Conservation (phyloP, 2,797 vertebrate genomes). For the Sebastes miniatus region DNA sequence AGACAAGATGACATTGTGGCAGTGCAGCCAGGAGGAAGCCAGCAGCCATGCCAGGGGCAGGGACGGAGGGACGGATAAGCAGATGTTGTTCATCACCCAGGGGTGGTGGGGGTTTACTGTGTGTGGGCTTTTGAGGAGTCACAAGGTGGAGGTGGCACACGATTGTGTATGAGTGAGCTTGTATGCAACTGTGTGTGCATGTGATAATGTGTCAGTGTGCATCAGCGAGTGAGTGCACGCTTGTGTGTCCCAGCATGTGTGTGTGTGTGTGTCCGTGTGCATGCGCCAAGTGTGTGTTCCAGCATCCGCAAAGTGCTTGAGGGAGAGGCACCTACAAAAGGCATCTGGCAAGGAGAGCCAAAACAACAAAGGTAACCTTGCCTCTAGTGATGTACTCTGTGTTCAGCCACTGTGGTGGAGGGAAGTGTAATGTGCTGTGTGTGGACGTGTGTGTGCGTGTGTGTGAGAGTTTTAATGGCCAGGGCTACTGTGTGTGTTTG, state of each 20-base stretch:
- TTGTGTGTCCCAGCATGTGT: neutral
- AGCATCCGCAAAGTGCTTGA: slow-evolving; percentile 59
- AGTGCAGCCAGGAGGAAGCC: slow-evolving; percentile 81
- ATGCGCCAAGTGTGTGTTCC: slow-evolving; percentile 27
- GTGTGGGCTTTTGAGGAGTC: slow-evolving; percentile 58
- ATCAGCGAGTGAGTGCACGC: slow-evolving; percentile 8
- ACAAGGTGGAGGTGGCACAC: slow-evolving; percentile 38
- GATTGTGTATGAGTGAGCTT: slow-evolving; percentile 42
- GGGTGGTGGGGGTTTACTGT: slow-evolving; percentile 76
- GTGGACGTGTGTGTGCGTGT: slow-evolving; percentile 7
- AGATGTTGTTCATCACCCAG: slow-evolving; percentile 84
- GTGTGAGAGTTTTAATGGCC: neutral
- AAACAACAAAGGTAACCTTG: slow-evolving; percentile 85
- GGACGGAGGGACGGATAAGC: slow-evolving; percentile 81
- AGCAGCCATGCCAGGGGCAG: slow-evolving; percentile 83
- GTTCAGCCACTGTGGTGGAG: slow-evolving; percentile 40
- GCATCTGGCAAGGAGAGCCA: slow-evolving; percentile 79
- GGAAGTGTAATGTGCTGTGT: slow-evolving; percentile 28
- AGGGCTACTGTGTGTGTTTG: neutral
- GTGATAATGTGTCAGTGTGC: slow-evolving; percentile 31
- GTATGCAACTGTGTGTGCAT: slow-evolving; percentile 15
- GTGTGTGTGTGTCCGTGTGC: slow-evolving; percentile 1
- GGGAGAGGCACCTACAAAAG: slow-evolving; percentile 76
- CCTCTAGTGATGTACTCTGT: slow-evolving; percentile 70
- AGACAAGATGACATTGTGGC: slow-evolving; percentile 84